Base-by-base conservation (phyloP, 2,113 vertebrate species). In the Lamprotornis superbus region DNA sequence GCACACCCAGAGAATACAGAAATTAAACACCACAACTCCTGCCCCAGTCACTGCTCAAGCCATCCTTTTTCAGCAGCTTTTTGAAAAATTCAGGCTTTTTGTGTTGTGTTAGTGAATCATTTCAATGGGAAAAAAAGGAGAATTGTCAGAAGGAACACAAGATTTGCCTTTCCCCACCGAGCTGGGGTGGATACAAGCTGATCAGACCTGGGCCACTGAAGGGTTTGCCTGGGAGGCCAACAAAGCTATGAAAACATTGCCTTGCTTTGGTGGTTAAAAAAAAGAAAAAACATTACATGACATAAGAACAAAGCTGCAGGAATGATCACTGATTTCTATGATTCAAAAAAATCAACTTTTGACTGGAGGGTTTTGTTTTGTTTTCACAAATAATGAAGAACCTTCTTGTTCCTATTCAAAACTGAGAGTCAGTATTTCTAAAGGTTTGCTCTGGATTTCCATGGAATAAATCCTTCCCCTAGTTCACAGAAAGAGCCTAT, bases 1-100 rank as follows among this genome's bases (percentile, higher is more conserved):
- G 70, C 81, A 3, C 60, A 35, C 11, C 15, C 82, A 17, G 28
- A 3, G 0, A 56, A 12, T 2, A 44, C 0, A 33, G 52, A 33
- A 57, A 53, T 2, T 4, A 31, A 15, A 22, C 60, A 37, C n/a
- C 1, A 2, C 1, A 73, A n/a, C 12, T 46, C 69, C 64, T n/a
- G 77, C 11, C 46, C 67, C 60, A 40, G 56, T 17, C 10, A 0
- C 20, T 31, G 15, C 40, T 40, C 13, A 3, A 64, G 35, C 10
- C 4, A 64, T 46, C 18, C 7, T 52, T 27, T 52, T 15, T 8
- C 5, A 80, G 20, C 12, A 42, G 19, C 17, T 33, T 57, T 71
- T 47, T 31, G n/a, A 23, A 88, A 33, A 59, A 56, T 7, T 27
- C 16, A 10, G 12, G 9, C 10, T 63, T 69, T 59, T 59, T 39